phyloP scores from a whole-genome alignment of 2,113 vertebrate species.

The Cromileptes altivelis region DNA sequence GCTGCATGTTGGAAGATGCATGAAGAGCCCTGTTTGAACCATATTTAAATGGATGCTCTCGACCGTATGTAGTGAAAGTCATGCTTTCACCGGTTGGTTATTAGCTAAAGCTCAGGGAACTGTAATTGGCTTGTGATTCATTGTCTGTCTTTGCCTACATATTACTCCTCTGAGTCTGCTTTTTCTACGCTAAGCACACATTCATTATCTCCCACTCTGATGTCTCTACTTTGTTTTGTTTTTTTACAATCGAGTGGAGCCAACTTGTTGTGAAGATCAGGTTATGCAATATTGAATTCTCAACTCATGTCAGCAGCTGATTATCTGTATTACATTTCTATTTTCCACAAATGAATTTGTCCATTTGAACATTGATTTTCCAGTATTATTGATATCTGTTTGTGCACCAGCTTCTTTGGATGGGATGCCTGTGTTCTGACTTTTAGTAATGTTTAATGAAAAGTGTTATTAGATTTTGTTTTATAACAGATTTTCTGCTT shows the following conservation, averaged over 20 bases:
- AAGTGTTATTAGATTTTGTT: not conserved
- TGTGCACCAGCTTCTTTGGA: not conserved
- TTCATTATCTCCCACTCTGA: slow-evolving; percentile 46
- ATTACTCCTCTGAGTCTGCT: slow-evolving; percentile 39
- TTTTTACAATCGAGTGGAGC: slow-evolving; percentile 2
- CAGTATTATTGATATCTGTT: not conserved
- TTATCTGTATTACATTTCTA: slow-evolving; percentile 23
- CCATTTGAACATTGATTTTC: not conserved
- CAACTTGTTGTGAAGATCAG: not conserved
- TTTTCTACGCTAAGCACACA: slow-evolving; percentile 19
- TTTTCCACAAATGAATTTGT: slow-evolving; percentile 11
- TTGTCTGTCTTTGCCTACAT: slow-evolving; percentile 31
- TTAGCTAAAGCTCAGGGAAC: slow-evolving; percentile 32
- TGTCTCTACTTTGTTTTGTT: not conserved
- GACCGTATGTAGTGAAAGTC: slow-evolving; percentile 19
- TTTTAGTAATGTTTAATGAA: not conserved
- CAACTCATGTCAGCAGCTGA: not conserved
- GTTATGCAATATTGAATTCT: slow-evolving; percentile 28
- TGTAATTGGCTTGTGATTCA: slow-evolving; percentile 60
- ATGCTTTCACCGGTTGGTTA: slow-evolving; percentile 1
- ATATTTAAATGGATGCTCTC: slow-evolving; percentile 25
- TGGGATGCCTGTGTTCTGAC: not conserved
- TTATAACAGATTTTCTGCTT: not conserved
- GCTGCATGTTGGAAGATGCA: not conserved
- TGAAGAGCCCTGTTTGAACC: not conserved